These are phyloP conservation scores for Paguma larvata DNA, from an alignment of 2,797 vertebrate species.

Conservation along the genomic window DNA sequence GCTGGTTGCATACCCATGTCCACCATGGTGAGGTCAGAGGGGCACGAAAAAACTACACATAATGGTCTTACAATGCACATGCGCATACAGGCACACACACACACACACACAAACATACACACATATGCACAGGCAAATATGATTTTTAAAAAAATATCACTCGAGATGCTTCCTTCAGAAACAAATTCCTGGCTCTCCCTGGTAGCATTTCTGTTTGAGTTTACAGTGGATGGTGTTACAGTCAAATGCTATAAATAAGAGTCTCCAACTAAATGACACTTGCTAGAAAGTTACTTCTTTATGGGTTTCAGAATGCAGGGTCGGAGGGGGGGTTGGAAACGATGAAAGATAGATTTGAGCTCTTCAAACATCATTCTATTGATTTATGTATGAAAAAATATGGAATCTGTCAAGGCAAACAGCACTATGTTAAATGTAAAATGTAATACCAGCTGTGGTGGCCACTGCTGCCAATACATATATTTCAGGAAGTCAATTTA, in stretches of 20 bases:
- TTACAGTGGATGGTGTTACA: not conserved
- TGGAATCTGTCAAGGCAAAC: slow-evolving; percentile 71
- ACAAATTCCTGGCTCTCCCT: not conserved
- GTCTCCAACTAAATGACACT: slow-evolving; percentile 58
- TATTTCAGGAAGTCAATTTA: slow-evolving; percentile 81
- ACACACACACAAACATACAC: not conserved
- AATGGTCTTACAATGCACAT: not conserved
- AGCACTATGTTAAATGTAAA: slow-evolving; percentile 65
- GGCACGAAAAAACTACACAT: not conserved
- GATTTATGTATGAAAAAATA: slow-evolving; percentile 74
- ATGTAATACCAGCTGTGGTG: slow-evolving; percentile 38
- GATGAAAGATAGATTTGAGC: slow-evolving; percentile 40
- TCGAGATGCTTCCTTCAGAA: not conserved
- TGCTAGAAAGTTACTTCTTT: slow-evolving; percentile 68
- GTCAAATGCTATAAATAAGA: slow-evolving; percentile 66
- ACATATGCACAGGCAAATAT: not conserved
- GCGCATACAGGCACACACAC: fast-evolving
- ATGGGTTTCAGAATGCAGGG: slow-evolving; percentile 35
- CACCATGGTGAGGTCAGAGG: not conserved
- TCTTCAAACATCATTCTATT: slow-evolving; percentile 65
- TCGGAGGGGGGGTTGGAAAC: not conserved
- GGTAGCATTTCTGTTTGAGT: slow-evolving; percentile 37
- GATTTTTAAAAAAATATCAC: not conserved
- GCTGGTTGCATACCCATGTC: not conserved
- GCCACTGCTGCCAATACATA: slow-evolving; percentile 55